A percentile compares a stretch with the other conserved stretches of the same genome.
Evolutionary conservation across 2,888 invertebrate species (phyloP).

Genomic region (Dicroscelio sp.): DNA sequence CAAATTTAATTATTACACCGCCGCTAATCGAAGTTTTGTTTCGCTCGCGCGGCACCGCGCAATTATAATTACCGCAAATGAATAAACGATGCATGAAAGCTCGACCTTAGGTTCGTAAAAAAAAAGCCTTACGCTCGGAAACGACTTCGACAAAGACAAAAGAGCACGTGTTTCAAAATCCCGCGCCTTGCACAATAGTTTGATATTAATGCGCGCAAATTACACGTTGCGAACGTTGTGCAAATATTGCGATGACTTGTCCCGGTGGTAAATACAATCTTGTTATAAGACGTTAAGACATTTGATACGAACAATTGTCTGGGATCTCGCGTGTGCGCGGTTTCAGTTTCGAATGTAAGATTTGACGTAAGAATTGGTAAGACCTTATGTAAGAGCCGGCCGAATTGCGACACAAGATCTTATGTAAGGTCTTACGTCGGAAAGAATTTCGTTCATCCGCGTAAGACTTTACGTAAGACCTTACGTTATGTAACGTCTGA

Average conservation of each 20-base stretch:
- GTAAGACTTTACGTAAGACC: slow-evolving; percentile 64
- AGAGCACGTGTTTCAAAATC: slow-evolving; percentile 7
- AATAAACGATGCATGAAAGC: slow-evolving; percentile 26
- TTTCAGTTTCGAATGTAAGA: slow-evolving; percentile 6
- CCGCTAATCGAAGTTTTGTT: not conserved
- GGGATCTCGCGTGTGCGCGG: not conserved
- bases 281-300: slow-evolving; percentile 15
- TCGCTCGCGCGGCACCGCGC: too few species aligned
- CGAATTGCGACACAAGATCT: slow-evolving; percentile 49
- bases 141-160: slow-evolving; percentile 19
- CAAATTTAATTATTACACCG: slow-evolving; percentile 11
- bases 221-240: slow-evolving; percentile 17
- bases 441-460: slow-evolving; percentile 61
- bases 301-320: slow-evolving; percentile 12
- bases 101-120: not conserved
- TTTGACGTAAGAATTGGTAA: slow-evolving; percentile 50
- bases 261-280: not conserved
- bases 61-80: slow-evolving; percentile 18
- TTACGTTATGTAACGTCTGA: slow-evolving; percentile 43
- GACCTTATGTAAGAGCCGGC: slow-evolving; percentile 55
- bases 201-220: slow-evolving; percentile 11
- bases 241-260: slow-evolving; percentile 30
- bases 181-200: slow-evolving; percentile 44
- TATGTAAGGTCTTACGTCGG: slow-evolving; percentile 69
- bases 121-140: not conserved